Percentiles rank a stretch among this genome's conserved stretches.
These are phyloP conservation scores for Bombus cullumanus DNA, from an alignment of 1,140 invertebrate genomes.

Conservation along the genomic window DNA sequence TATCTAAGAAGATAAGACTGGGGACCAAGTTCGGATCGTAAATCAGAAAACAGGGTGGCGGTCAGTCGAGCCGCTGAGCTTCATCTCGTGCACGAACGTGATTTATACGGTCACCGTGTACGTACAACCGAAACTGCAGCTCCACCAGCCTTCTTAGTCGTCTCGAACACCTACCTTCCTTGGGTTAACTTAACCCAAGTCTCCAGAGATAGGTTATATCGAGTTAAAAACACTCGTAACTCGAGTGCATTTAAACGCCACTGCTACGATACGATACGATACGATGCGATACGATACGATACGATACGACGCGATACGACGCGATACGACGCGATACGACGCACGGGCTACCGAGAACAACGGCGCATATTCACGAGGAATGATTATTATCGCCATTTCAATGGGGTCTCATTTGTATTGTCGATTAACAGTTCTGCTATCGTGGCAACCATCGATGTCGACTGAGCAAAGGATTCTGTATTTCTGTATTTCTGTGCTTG, in stretches of 20 bases:
- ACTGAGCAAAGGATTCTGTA: background rate
- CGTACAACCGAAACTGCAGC: constrained; percentile 26
- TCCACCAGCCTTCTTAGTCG: constrained; percentile 25
- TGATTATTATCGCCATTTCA: background rate
- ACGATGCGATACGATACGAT: no score
- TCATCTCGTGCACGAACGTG: constrained; percentile 60
- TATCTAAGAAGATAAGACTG: constrained; percentile 65
- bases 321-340: no score
- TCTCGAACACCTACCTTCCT: constrained; percentile 21
- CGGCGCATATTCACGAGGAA: background rate
- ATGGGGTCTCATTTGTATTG: no score
- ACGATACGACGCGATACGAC: no score
- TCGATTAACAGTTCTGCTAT: no score
- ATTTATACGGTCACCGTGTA: constrained; percentile 65
- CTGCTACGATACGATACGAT: background rate
- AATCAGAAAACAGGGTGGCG: constrained; percentile 67
- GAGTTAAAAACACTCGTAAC: background rate
- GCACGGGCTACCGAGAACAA: no score
- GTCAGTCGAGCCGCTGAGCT: constrained; percentile 64
- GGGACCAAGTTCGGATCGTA: constrained; percentile 65
- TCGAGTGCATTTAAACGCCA: constrained; percentile 10
- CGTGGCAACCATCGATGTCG: background rate
- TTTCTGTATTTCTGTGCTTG: background rate
- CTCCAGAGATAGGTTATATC: background rate
- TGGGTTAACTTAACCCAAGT: constrained; percentile 6